These are phyloP conservation scores for Entomobrya multifasciata DNA, from an alignment of 2,888 invertebrate species.

Conservation along the genomic window DNA sequence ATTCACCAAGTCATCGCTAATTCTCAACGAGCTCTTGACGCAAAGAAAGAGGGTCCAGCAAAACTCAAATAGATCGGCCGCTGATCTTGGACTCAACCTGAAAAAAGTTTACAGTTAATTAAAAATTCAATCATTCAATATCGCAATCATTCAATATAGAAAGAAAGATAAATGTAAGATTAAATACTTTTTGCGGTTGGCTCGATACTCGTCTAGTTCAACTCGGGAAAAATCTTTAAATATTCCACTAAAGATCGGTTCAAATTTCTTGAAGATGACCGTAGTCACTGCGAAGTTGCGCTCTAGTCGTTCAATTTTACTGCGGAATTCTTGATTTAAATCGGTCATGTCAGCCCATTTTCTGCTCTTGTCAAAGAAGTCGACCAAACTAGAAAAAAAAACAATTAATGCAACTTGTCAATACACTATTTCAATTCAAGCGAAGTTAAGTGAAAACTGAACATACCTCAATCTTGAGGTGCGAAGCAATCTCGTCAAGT, in stretches of 20 bases:
- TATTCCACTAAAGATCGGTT: conserved; percentile 92
- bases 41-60: conserved; percentile 96
- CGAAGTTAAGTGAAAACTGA: no score
- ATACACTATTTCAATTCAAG: no score
- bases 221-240: conserved; percentile 85
- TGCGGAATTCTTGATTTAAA: conserved; percentile 90
- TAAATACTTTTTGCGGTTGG: conserved; percentile 78
- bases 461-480: conserved; percentile 92
- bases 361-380: conserved; percentile 96
- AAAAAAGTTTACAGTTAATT: conserved; percentile 5
- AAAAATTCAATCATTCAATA: not conserved
- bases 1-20: conserved; percentile 94
- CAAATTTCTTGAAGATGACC: conserved; percentile 95
- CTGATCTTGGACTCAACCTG: conserved; percentile 89
- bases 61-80: conserved; percentile 93
- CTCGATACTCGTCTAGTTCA: conserved; percentile 78
- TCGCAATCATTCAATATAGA: not conserved
- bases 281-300: conserved; percentile 96
- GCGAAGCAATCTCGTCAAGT: conserved; percentile 92
- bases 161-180: not conserved
- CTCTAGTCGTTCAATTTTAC: conserved; percentile 91
- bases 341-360: conserved; percentile 97
- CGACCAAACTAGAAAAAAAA: conserved; percentile 93
- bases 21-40: conserved; percentile 91
- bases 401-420: no score